Conservation (phyloP, 1,140 invertebrate genomes). For the Idris sp. region DNA sequence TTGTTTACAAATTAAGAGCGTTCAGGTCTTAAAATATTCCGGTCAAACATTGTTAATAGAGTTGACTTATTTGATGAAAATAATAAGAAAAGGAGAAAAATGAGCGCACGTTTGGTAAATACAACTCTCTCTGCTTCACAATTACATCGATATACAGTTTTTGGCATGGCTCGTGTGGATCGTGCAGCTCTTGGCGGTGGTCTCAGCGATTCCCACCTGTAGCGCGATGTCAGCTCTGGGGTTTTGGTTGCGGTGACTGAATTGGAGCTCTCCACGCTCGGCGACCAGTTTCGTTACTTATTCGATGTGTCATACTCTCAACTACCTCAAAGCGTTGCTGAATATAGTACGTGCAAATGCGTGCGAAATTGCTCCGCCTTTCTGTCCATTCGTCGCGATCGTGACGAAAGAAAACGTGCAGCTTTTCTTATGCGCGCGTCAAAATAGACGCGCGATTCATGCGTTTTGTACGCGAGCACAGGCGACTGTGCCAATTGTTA, state of each 20-base stretch:
- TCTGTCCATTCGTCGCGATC: conserved; percentile 43
- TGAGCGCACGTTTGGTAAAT: conserved; percentile 19
- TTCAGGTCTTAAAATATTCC: too few species aligned
- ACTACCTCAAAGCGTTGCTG: conserved; percentile 50
- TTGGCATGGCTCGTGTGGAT: conserved; percentile 50
- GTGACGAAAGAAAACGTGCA: conserved; percentile 49
- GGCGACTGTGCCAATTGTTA: conserved; percentile 44
- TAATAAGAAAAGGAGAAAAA: conserved; percentile 10
- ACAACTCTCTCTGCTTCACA: conserved; percentile 35
- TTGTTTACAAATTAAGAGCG: neutral
- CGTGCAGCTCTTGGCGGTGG: conserved; percentile 57
- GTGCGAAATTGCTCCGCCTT: conserved; percentile 58
- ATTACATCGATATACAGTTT: conserved; percentile 58
- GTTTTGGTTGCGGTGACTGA: conserved; percentile 62
- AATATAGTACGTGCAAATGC: conserved; percentile 61
- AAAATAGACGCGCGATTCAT: conserved; percentile 58
- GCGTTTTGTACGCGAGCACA: conserved; percentile 30
- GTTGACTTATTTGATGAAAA: conserved; percentile 15
- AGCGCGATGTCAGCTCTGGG: conserved; percentile 61
- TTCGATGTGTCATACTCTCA: conserved; percentile 62
- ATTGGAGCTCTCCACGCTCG: conserved; percentile 56
- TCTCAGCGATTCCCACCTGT: conserved; percentile 63
- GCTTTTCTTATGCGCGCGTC: conserved; percentile 56
- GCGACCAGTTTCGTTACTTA: conserved; percentile 59
- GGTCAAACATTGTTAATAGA: neutral